Percentiles rank a stretch among this genome's conserved stretches.
Evolutionary conservation across 2,888 invertebrate genomes (phyloP).

Genomic region (Adineta ricciae): DNA sequence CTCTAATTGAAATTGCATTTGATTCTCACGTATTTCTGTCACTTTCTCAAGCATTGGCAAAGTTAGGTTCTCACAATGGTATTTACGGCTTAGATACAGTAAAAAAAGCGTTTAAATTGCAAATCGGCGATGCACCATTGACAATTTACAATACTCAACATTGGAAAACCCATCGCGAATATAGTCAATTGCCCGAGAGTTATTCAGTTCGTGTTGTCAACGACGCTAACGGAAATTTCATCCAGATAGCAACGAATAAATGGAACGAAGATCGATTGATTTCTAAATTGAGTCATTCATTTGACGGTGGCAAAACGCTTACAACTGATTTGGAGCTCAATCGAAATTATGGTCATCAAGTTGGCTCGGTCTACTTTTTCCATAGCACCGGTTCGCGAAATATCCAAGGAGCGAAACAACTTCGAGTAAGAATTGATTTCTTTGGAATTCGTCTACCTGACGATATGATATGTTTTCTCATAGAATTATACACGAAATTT

Average conservation of each 20-base stretch:
- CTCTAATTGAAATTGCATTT: background rate
- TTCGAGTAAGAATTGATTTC: background rate
- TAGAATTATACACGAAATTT: background rate
- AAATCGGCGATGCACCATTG: background rate
- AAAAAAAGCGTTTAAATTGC: background rate
- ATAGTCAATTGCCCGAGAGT: background rate
- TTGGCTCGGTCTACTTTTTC: background rate
- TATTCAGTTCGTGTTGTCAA: background rate
- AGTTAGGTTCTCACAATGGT: background rate
- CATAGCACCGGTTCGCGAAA: background rate
- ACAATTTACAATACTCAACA: constrained; percentile 1
- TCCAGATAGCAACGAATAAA: background rate
- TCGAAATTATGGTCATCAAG: constrained; percentile 14
- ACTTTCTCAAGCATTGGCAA: background rate
- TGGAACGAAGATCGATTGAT: background rate
- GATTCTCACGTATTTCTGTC: background rate
- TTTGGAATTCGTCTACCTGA: background rate
- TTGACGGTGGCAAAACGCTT: background rate
- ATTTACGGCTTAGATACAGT: background rate
- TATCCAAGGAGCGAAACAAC: background rate
- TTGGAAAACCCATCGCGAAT: background rate
- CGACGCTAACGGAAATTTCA: background rate
- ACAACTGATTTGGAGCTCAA: background rate
- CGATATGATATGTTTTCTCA: background rate
- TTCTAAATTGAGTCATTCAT: background rate